Percentiles rank a stretch among this genome's conserved stretches.
These are phyloP conservation scores for Lasioglossum leucozonium DNA, from an alignment of 2,888 invertebrate species.

Conservation along the genomic window DNA sequence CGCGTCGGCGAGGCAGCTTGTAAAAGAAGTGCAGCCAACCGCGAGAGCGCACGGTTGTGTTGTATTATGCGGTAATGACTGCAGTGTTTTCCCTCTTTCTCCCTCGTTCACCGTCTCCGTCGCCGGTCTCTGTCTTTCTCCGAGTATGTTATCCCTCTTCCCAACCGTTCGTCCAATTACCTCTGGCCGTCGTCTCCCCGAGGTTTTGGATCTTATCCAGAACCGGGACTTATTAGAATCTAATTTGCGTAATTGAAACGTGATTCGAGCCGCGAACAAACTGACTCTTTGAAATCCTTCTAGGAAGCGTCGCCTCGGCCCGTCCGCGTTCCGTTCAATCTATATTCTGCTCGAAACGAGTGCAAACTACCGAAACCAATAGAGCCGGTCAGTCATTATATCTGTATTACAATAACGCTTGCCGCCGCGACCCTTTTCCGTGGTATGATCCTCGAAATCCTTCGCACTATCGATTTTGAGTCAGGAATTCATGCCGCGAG, in stretches of 20 bases:
- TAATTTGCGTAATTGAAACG: slow-evolving; percentile 76
- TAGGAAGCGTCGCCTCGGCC: slow-evolving; percentile 38
- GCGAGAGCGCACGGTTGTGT: slow-evolving; percentile 59
- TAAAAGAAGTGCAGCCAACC: slow-evolving; percentile 68
- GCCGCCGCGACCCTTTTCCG: neutral
- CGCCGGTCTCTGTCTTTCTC: neutral
- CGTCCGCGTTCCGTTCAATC: slow-evolving; percentile 1
- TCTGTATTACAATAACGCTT: neutral
- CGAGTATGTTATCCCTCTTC: slow-evolving; percentile 34
- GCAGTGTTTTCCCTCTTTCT: slow-evolving; percentile 36
- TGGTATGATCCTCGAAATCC: neutral
- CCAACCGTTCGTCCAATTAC: slow-evolving; percentile 64
- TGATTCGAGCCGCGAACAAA: slow-evolving; percentile 64
- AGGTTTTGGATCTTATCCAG: slow-evolving; percentile 72
- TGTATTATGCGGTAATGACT: slow-evolving; percentile 67
- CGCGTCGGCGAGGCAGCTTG: slow-evolving; percentile 55
- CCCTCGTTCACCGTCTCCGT: neutral
- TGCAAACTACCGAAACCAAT: neutral
- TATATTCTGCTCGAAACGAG: neutral
- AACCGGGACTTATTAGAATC: slow-evolving; percentile 68
- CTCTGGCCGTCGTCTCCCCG: slow-evolving; percentile 35
- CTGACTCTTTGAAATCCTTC: slow-evolving; percentile 47
- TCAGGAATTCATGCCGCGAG: too few relatives aligned
- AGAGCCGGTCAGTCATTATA: neutral
- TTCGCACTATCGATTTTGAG: too few relatives aligned